Percentiles rank a stretch among this genome's conserved stretches.
Evolutionary conservation across 2,888 invertebrate genomes (phyloP).

Genomic region (Watsonalla cultraria): DNA sequence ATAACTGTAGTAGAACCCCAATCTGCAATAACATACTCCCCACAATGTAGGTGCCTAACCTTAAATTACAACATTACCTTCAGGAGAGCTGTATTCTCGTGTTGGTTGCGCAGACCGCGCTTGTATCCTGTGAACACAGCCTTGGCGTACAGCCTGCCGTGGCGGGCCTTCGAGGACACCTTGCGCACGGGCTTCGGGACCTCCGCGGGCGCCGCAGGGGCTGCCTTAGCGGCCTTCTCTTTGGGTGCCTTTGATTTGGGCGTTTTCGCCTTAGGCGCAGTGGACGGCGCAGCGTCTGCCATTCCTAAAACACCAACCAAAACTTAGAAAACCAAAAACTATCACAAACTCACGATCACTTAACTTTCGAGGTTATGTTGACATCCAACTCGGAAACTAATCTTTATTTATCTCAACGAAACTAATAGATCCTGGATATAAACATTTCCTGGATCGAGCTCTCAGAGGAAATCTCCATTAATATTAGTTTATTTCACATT

Average conservation of each 20-base stretch:
- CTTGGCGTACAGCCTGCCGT: constrained; percentile 96
- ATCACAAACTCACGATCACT: constrained; percentile 15
- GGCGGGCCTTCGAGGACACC: constrained; percentile 77
- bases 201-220: constrained; percentile 76
- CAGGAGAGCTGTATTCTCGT: constrained; percentile 96
- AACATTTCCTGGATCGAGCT: constrained; percentile 9
- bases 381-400: constrained; percentile 48
- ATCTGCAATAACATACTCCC: constrained; percentile 10
- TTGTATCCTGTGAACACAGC: constrained; percentile 98
- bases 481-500: constrained; percentile 31
- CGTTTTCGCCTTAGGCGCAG: constrained; percentile 74
- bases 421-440: constrained; percentile 37
- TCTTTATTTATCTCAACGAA: constrained; percentile 47
- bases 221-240: constrained; percentile 75
- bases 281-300: constrained; percentile 80
- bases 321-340: constrained; percentile 19
- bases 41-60: constrained; percentile 5
- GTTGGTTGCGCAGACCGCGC: constrained; percentile 97
- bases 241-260: constrained; percentile 79
- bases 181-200: constrained; percentile 72
- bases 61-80: constrained; percentile 75
- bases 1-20: background rate
- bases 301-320: constrained; percentile 70
- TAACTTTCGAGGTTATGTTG: constrained; percentile 65
- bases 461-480: constrained; percentile 12